Percentiles rank a stretch among this genome's conserved stretches.
These are phyloP conservation scores for Chelon auratus DNA, from an alignment of 2,797 vertebrate species.

Conservation along the genomic window DNA sequence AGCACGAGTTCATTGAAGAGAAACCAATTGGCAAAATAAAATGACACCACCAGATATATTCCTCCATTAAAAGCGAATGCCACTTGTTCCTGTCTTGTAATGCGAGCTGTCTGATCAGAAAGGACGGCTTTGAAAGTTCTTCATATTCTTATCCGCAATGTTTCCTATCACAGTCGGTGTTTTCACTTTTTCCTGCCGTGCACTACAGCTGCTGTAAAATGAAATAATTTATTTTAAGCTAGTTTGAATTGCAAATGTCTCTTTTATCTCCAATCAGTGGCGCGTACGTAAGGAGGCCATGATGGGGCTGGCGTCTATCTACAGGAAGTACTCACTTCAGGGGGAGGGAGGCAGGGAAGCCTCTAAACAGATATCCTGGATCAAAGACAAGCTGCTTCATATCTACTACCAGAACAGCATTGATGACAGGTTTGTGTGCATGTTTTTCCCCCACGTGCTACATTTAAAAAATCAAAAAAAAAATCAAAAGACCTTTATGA, in stretches of 20 bases:
- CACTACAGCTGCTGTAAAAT: not conserved
- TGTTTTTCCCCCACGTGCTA: not conserved
- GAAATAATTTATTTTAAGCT: not conserved
- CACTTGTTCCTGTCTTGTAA: too few relatives aligned
- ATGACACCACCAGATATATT: too few relatives aligned
- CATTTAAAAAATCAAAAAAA: not conserved
- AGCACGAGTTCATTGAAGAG: too few relatives aligned
- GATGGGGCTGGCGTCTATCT: conserved; percentile 98
- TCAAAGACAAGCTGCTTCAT: conserved; percentile 98
- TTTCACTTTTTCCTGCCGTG: too few relatives aligned
- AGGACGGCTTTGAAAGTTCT: not conserved
- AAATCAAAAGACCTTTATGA: not conserved
- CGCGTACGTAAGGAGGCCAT: conserved; percentile 98
- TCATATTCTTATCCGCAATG: not conserved
- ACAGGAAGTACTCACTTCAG: conserved; percentile 96
- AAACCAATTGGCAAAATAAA: too few relatives aligned
- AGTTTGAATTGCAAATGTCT: not conserved
- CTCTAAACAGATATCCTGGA: conserved; percentile 96
- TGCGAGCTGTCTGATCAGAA: too few relatives aligned
- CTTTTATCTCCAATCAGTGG: conserved; percentile 83
- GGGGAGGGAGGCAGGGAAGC: conserved; percentile 95
- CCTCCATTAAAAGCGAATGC: too few relatives aligned
- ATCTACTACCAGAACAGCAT: conserved; percentile 99
- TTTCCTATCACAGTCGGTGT: too few relatives aligned
- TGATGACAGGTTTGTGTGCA: conserved; percentile 90